Percentiles rank a stretch among this genome's conserved stretches.
These are phyloP conservation scores for Chionis minor DNA, from an alignment of 2,113 vertebrate genomes.

Conservation along the genomic window DNA sequence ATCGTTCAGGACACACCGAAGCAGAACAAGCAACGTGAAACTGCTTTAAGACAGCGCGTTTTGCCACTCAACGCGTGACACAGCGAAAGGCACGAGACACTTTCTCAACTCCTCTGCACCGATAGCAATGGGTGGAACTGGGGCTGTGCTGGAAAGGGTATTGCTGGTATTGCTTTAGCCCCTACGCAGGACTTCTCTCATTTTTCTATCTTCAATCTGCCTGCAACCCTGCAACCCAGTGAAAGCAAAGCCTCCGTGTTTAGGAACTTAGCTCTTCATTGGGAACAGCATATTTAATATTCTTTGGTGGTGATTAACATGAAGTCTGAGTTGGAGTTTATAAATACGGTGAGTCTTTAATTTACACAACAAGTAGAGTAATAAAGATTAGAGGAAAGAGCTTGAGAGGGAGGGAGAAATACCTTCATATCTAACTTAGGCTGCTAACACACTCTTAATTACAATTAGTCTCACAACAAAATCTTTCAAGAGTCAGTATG, in stretches of 20 bases:
- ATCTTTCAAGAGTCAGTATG: neutral
- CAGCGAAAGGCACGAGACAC: neutral
- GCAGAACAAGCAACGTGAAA: neutral
- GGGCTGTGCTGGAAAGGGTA: neutral
- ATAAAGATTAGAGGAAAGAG: slow-evolving; percentile 14
- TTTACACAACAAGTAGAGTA: slow-evolving; percentile 28
- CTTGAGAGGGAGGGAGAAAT: neutral
- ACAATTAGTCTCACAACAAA: neutral
- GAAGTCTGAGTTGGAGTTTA: neutral
- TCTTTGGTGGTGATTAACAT: neutral
- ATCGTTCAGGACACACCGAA: neutral
- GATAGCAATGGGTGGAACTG: neutral
- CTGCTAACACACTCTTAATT: neutral
- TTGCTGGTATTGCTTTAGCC: neutral
- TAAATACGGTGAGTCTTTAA: neutral
- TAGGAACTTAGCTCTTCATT: neutral
- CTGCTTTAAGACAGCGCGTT: neutral
- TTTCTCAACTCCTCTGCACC: neutral
- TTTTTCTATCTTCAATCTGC: neutral
- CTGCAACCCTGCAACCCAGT: neutral
- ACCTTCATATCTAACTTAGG: neutral
- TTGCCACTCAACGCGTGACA: neutral
- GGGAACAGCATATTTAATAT: neutral
- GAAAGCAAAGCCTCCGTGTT: neutral
- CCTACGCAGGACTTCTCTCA: neutral